Evolutionary conservation across 1,140 invertebrate species (phyloP).

Genomic region (Grapholita molesta): DNA sequence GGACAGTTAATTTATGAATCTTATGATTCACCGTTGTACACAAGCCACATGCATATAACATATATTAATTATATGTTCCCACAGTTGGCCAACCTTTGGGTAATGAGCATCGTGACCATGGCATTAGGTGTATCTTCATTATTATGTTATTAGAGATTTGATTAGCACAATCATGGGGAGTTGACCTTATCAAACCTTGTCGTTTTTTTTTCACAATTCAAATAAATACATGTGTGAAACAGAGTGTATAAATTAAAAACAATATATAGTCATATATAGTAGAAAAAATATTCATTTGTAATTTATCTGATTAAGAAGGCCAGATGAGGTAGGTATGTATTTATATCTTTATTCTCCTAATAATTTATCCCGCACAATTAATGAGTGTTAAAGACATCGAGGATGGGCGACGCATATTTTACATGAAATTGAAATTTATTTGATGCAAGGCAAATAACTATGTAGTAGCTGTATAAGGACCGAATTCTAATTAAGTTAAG

Average conservation of each 20-base stretch:
- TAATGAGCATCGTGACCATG: neutral
- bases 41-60: neutral
- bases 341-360: too few species aligned
- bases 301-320: too few species aligned
- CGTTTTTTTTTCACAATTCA: neutral
- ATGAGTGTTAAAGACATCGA: too few species aligned
- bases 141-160: neutral
- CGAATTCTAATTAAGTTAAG: too few species aligned
- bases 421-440: too few species aligned
- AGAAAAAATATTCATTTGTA: too few species aligned
- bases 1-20: neutral
- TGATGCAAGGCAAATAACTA: too few species aligned
- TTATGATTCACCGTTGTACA: neutral
- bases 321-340: too few species aligned
- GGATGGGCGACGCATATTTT: too few species aligned
- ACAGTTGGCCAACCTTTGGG: conserved; percentile 2
- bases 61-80: neutral
- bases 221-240: neutral
- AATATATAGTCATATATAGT: neutral
- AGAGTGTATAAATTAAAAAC: neutral
- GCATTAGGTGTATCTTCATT: neutral
- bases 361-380: too few species aligned
- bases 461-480: too few species aligned
- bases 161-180: neutral
- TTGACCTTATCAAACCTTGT: neutral